Conservation (phyloP, 2,113 vertebrate species). For the Microcebus tavaratra region DNA sequence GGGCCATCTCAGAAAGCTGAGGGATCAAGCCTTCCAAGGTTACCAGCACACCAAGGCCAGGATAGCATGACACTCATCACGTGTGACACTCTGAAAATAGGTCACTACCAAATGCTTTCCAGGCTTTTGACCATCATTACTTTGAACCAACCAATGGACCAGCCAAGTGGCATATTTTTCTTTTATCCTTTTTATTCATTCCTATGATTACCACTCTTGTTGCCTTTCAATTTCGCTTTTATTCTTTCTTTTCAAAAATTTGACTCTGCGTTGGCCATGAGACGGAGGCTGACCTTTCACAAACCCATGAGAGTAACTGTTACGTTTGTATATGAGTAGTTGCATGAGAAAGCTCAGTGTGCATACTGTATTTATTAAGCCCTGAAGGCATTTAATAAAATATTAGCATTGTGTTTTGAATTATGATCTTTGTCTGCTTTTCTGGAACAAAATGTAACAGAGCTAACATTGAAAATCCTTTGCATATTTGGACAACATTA, state of each 20-base stretch:
- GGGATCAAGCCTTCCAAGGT: neutral
- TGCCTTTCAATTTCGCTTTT: constrained; percentile 35
- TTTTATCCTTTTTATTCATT: neutral
- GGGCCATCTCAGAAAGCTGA: neutral
- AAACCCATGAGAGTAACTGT: constrained; percentile 39
- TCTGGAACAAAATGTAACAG: constrained; percentile 83
- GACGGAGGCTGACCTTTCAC: constrained; percentile 46
- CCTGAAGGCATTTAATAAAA: constrained; percentile 79
- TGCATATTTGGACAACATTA: constrained; percentile 70
- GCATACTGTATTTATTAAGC: constrained; percentile 82
- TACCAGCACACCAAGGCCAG: neutral
- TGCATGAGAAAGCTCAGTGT: constrained; percentile 68
- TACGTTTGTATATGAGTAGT: constrained; percentile 63
- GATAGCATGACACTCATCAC: neutral
- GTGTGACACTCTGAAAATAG: neutral
- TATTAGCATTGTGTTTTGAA: constrained; percentile 79
- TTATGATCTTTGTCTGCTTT: constrained; percentile 79
- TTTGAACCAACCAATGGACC: neutral
- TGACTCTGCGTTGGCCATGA: neutral
- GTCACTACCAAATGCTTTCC: neutral
- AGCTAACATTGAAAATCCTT: constrained; percentile 81
- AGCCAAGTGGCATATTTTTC: neutral
- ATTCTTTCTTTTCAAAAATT: constrained; percentile 28
- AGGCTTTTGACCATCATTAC: neutral
- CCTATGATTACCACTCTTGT: neutral